Evolutionary conservation across 2,113 vertebrate genomes (phyloP).

Genomic region (Gasterosteus nipponicus): DNA sequence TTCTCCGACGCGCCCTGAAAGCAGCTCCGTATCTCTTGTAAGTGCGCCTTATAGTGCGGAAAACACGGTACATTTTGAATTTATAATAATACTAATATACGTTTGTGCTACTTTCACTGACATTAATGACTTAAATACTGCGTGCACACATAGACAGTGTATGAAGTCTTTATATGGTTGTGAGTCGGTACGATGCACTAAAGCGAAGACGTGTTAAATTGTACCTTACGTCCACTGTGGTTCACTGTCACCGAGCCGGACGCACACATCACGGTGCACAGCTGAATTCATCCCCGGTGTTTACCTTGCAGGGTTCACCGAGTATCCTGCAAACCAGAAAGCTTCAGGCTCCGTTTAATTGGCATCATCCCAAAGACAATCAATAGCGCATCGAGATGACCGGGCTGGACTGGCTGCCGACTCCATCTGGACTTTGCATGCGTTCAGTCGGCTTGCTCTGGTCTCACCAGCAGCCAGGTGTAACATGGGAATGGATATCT

Average conservation of each 20-base stretch:
- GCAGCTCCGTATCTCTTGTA: no score
- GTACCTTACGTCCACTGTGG: conserved; percentile 6
- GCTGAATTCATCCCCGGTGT: conserved; percentile 47
- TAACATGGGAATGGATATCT: conserved; percentile 62
- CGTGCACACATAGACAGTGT: not conserved
- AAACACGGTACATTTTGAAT: not conserved
- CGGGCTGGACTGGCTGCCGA: conserved; percentile 32
- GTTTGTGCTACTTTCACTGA: not conserved
- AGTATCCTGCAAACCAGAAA: conserved; percentile 40
- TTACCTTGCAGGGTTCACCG: conserved; percentile 36
- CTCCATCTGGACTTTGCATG: conserved; percentile 60
- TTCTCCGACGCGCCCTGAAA: no score
- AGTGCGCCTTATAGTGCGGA: not conserved
- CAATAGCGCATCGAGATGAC: conserved; percentile 64
- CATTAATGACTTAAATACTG: not conserved
- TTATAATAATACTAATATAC: not conserved
- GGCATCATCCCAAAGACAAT: conserved; percentile 59
- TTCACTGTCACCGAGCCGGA: conserved; percentile 15
- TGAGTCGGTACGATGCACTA: not conserved
- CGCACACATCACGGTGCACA: conserved; percentile 27
- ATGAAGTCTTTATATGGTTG: not conserved
- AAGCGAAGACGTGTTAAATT: not conserved
- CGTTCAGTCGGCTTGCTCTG: conserved; percentile 39
- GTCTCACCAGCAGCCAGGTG: conserved; percentile 64
- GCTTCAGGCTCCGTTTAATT: conserved; percentile 44